Conservation (phyloP, 2,797 vertebrate species). For the Cryptoblepharus egeriae region DNA sequence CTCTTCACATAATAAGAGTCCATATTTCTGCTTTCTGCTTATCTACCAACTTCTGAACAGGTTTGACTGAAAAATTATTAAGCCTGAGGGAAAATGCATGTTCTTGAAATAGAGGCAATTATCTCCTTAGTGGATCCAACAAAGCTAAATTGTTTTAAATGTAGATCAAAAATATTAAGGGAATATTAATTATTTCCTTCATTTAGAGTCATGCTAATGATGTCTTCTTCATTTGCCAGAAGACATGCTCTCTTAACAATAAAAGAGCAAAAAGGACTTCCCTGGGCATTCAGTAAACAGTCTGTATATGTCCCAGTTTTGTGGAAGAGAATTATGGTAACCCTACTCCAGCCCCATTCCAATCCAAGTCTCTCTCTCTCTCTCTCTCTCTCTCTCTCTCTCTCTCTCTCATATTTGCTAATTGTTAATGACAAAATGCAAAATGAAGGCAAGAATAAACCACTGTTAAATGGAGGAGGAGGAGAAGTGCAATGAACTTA, state of each 20-base stretch:
- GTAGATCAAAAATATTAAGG: slow-evolving; percentile 68
- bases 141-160: slow-evolving; percentile 65
- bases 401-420: not conserved
- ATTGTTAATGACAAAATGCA: slow-evolving; percentile 45
- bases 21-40: not conserved
- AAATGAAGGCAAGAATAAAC: slow-evolving; percentile 43
- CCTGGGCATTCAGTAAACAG: too few relatives aligned
- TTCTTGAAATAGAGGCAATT: slow-evolving; percentile 49
- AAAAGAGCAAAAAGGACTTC: not conserved
- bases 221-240: slow-evolving; percentile 49
- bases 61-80: slow-evolving; percentile 2
- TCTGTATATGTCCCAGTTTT: too few relatives aligned
- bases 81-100: not conserved
- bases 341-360: not conserved
- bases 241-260: slow-evolving; percentile 16
- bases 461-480: slow-evolving; percentile 14
- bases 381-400: too few relatives aligned
- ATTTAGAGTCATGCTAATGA: slow-evolving; percentile 56
- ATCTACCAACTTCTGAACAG: slow-evolving; percentile 8
- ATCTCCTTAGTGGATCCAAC: slow-evolving; percentile 60
- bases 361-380: too few relatives aligned
- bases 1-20: too few relatives aligned
- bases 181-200: slow-evolving; percentile 75
- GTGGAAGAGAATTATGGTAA: too few relatives aligned
- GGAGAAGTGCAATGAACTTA: slow-evolving; percentile 8